Evolutionary conservation across 1,140 invertebrate species (phyloP), one percentile per base, ranked within the genome.

Genomic region (Oscheius sp.): DNA sequence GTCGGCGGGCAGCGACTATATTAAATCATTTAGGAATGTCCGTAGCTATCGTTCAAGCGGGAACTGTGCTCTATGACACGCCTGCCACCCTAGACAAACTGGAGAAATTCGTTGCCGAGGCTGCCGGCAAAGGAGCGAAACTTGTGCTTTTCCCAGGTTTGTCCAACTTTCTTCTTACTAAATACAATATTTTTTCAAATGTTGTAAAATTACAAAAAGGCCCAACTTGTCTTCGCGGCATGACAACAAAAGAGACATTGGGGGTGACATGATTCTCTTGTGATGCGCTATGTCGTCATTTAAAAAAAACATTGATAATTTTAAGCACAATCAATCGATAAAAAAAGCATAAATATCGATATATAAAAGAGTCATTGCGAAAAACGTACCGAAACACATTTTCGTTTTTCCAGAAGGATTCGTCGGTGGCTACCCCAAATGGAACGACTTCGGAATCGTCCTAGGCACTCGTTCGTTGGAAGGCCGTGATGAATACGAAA

Each of bases 391-490:
- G 1, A 29, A 3, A 76, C 3, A 77, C 29, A 73, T 34, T n/a
- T 77, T 1, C n/a, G 18, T 3, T 34, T 18, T 65, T 79, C 66
- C 63, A 78, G 79, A 80, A 72, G 80, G 79, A 1, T 80, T 80
- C 49, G 67, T 80, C 38, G 79, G 79, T 31, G 79, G 79, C 34
- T 80, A 80, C 36, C 78, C 80, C 1, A 80, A 80, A 66, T 80
- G 78, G 34, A 63, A 78, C 13, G 69, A 75, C 49, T 80, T 80
- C 55, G 79, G 79, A 35, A 71, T 80, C 23, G 59, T 52, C 18
- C 64, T 80, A 49, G 79, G 79, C 2, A 73, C 69, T 31, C 42
- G 79, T 35, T 76, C 76, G 10, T 68, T 67, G 1, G 80, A 80
- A 64, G 79, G 79, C 18, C 59, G 79, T 28, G 65, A 78, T 13